Evolutionary conservation across 2,888 invertebrate genomes (phyloP).

Genomic region (Calephelis perditalis): DNA sequence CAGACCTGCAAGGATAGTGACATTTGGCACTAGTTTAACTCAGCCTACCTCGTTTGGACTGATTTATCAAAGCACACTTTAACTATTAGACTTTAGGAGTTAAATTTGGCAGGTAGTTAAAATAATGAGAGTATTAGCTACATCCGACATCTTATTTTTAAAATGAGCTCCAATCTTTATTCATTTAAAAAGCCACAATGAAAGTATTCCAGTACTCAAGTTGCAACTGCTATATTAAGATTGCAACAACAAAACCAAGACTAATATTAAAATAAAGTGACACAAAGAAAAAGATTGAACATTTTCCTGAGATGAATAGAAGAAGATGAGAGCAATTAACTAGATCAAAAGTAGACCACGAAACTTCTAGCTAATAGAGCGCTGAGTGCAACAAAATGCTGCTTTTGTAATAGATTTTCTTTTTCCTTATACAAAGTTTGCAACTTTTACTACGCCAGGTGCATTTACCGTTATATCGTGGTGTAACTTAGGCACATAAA

Average conservation of each 20-base stretch:
- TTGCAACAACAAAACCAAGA: background rate
- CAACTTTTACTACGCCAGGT: conserved; percentile 3
- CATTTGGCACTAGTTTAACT: too few relatives aligned
- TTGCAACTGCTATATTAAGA: too few relatives aligned
- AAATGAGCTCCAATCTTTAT: too few relatives aligned
- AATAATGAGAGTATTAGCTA: too few relatives aligned
- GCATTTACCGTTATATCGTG: background rate
- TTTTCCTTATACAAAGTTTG: background rate
- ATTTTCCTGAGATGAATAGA: background rate
- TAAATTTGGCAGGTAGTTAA: too few relatives aligned
- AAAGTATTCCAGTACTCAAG: too few relatives aligned
- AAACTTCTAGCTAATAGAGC: background rate
- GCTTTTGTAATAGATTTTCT: background rate
- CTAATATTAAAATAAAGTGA: background rate
- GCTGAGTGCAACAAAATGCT: background rate
- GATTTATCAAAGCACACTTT: too few relatives aligned
- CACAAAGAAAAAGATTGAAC: background rate
- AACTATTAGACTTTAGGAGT: too few relatives aligned
- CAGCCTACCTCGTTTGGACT: too few relatives aligned
- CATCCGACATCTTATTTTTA: too few relatives aligned
- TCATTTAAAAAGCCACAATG: too few relatives aligned
- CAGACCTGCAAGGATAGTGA: too few relatives aligned
- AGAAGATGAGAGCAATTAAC: background rate
- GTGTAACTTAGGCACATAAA: background rate
- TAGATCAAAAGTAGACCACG: background rate